Percentiles rank a stretch among this genome's conserved stretches.
Conservation (phyloP, 2,888 invertebrate species). For the Xestobium rufovillosum region DNA sequence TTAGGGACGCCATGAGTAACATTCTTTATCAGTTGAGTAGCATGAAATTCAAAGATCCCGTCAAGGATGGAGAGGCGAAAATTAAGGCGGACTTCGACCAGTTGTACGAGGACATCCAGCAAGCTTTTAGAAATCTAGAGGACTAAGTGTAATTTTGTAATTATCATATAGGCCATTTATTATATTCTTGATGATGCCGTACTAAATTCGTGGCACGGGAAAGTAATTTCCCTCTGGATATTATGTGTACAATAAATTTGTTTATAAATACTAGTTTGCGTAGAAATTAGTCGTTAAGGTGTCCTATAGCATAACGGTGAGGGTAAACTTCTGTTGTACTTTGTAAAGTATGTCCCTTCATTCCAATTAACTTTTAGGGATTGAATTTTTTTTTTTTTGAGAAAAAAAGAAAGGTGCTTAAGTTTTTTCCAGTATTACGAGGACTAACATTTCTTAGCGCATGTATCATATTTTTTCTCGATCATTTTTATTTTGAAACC, state of each 20-base stretch:
- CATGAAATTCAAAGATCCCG: conserved; percentile 99
- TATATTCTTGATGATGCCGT: too few species aligned
- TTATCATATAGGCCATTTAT: too few species aligned
- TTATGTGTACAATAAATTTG: conserved; percentile 30
- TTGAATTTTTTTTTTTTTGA: conserved; percentile 18
- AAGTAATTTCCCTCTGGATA: conserved; percentile 24
- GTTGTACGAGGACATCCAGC: conserved; percentile 92
- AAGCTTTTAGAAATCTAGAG: conserved; percentile 96
- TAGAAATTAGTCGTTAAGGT: conserved; percentile 14
- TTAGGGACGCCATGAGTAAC: conserved; percentile 94
- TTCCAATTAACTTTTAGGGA: conserved; percentile 30
- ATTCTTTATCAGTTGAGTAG: conserved; percentile 94
- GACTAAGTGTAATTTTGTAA: conserved; percentile 56
- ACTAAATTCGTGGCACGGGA: too few species aligned
- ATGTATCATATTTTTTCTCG: not conserved
- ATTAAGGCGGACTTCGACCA: conserved; percentile 97
- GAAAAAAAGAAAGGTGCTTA: conserved; percentile 18
- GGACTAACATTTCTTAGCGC: not conserved
- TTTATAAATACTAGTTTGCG: conserved; percentile 22
- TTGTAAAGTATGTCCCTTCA: conserved; percentile 28
- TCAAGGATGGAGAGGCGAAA: conserved; percentile 95
- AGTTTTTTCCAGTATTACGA: conserved; percentile 28
- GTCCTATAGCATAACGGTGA: too few species aligned
- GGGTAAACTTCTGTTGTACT: conserved; percentile 24
- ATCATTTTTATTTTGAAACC: too few species aligned